Evolutionary conservation across 2,797 vertebrate species (phyloP), one percentile per base, ranked within the genome.

Genomic region (Scleropages formosus): DNA sequence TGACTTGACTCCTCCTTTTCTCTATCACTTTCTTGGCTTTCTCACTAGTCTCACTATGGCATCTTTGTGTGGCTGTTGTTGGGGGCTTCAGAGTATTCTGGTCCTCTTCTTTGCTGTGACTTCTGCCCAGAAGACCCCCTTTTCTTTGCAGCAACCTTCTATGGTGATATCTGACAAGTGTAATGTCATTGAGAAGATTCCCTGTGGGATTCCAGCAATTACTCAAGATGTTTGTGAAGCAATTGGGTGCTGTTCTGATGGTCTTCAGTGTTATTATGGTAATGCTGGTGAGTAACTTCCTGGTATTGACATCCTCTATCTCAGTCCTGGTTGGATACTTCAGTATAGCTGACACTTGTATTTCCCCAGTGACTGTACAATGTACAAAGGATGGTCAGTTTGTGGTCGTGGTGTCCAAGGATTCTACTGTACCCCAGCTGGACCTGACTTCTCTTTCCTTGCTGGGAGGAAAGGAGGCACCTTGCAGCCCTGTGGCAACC

Each of bases 381-480:
- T 91, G 89, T 73, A 90, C 89, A 75, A 84, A 85, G 76, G 87
- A 88, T 46, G 89, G 62, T 18, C 85, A 89, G 73, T 80, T 92
- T 18, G 86, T 91, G 3, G 8, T 91, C 49, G 90, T 91, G 75
- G 83, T 87, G 26, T 77, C 87, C 71, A 91, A 76, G 81, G 82
- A 88, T 9, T 76, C 84, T 47, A 92, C 89, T 1, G 18, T 86
- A 26, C 90, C 90, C 10, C 46, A 62, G 11, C 66, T 69, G 6
- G 24, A 18, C 24, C 69, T 71, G 15, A 26, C 15, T 0, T 27
- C 49, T 1, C 22, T 71, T 0, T 27, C 8, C 51, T 26, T 72
- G 22, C 53, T 56, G 26, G 69, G 26, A 16, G 26, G 16, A 0
- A 16, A 8, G 3, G 20, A 24, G 13, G 4, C 1, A 10, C 3